Evolutionary conservation across 2,888 invertebrate species (phyloP), one percentile per base, ranked within the genome.

Genomic region (Drosophila neotestacea): DNA sequence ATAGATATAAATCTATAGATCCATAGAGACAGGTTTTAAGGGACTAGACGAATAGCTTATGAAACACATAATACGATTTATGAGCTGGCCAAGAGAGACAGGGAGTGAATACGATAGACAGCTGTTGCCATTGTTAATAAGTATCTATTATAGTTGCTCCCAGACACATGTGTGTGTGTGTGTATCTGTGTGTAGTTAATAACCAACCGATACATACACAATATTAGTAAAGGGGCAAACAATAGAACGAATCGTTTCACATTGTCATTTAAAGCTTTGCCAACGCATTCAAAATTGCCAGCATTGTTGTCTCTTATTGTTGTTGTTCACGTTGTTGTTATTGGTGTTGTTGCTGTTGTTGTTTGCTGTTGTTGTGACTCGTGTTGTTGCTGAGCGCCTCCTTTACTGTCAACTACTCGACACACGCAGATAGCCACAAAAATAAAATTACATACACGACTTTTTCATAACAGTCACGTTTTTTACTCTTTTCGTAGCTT

Each of bases 401-500:
- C 55, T 64, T 10, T 39, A 65, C 73, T 82, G 82, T 75, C 84
- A 79, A 83, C 79, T 70, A 80, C 73, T 74, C 70, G 65, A 76
- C 70, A 78, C 76, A 68, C 54, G 68, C 71, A 77, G 71, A 63
- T 61, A 64, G 46, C 66, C 58, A 64, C 46, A 71, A 56, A 59
- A 59, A 52, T 22, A 77, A 79, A 77, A 79, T 74, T 71, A 79
- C 58, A 76, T 76, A 84, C 87, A 85, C 80, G 87, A 86, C 60
- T 86, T 86, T 73, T 79, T 78, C 79, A 73, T 75, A 74, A 72
- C 71, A 85, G 85, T 85, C 85, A 85, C 82, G 78, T 84, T 85
- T 85, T 85, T 82, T 32, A 42, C 30, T 56, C 47, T 48, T 48
- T 39, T 52, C 36, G 34, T 22, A 22, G 36, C 36, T 38, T 56